A percentile compares a stretch with the other conserved stretches of the same genome.
Evolutionary conservation across 1,140 invertebrate genomes (phyloP).

Genomic region (Phymorhynchus buccinoides): DNA sequence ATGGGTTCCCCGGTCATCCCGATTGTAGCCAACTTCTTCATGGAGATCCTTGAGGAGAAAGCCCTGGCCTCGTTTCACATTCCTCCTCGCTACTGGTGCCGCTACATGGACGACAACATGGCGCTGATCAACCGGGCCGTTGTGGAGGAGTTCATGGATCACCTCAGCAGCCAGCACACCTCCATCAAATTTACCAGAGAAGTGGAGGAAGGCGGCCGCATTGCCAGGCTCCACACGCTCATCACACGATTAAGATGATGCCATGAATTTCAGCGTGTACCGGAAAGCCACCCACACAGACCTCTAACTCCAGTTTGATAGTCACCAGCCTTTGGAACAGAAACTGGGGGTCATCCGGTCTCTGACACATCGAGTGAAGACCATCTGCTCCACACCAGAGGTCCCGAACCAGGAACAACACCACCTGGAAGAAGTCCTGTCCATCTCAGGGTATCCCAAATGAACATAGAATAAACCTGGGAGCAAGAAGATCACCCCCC

Average conservation of each 20-base stretch:
- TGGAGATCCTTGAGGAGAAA: constrained; percentile 2
- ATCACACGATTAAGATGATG: background rate
- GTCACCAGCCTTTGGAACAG: no score
- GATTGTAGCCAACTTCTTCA: background rate
- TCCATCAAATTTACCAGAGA: background rate
- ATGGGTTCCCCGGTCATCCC: background rate
- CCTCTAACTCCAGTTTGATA: no score
- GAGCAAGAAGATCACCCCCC: no score
- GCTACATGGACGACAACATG: background rate
- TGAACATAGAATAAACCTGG: no score
- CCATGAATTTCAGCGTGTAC: no score
- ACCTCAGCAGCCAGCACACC: background rate
- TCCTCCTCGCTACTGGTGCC: background rate
- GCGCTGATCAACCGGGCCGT: background rate
- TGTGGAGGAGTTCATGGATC: background rate
- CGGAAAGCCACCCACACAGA: no score
- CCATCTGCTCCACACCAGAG: no score
- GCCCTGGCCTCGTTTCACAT: background rate
- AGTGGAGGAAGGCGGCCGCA: background rate
- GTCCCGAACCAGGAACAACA: no score
- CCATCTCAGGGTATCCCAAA: no score
- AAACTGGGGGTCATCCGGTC: no score
- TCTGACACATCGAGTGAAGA: no score
- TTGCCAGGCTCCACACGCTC: background rate
- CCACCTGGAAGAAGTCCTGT: no score